These are phyloP conservation scores for Philotrypesis tridentata DNA, from an alignment of 1,140 invertebrate genomes.

Conservation along the genomic window DNA sequence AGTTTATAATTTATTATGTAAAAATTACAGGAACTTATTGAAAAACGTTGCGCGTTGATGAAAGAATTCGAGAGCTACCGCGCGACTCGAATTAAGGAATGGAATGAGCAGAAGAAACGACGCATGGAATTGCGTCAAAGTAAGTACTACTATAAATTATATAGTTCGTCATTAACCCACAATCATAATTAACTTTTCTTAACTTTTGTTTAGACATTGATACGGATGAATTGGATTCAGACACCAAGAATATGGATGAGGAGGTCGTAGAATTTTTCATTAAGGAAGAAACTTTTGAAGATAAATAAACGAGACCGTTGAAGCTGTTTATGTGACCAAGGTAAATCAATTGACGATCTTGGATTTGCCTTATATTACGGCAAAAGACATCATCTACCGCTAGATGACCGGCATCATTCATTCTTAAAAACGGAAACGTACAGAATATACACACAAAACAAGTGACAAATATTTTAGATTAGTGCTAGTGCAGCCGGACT, in stretches of 20 bases:
- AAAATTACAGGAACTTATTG: constrained; percentile 89
- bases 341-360: constrained; percentile 1
- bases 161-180: neutral
- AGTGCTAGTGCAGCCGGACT: constrained; percentile 8
- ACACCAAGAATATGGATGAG: constrained; percentile 92
- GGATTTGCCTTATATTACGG: constrained; percentile 31
- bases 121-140: constrained; percentile 90
- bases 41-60: constrained; percentile 93
- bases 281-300: constrained; percentile 93
- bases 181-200: constrained; percentile 19
- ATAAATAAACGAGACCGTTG: constrained; percentile 61
- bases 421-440: neutral
- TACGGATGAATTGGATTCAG: constrained; percentile 91
- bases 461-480: constrained; percentile 26
- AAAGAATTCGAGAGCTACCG: constrained; percentile 90
- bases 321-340: constrained; percentile 25
- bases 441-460: neutral
- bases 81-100: constrained; percentile 83
- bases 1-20: neutral
- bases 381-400: constrained; percentile 52
- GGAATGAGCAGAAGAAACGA: constrained; percentile 83
- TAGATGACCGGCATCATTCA: constrained; percentile 29
- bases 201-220: constrained; percentile 84
- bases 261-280: constrained; percentile 98
- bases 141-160: constrained; percentile 75